A percentile compares a stretch with the other conserved stretches of the same genome.
These are phyloP conservation scores for Calameuta filiformis DNA, from an alignment of 2,888 invertebrate species.

Conservation along the genomic window DNA sequence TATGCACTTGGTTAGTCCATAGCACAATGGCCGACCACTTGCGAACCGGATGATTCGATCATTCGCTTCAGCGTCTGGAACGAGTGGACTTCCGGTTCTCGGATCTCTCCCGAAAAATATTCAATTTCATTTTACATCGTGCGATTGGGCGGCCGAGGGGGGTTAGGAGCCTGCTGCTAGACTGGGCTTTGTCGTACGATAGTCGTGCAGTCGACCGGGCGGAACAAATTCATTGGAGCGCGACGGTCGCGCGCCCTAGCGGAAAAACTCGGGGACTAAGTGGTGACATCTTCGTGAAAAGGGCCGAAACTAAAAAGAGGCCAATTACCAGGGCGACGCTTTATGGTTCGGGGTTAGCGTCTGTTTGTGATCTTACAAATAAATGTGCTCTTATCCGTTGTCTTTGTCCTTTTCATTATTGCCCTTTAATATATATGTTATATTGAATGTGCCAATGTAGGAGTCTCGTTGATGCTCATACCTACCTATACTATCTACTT, in stretches of 20 bases:
- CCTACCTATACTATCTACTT: background rate
- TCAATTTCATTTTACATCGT: background rate
- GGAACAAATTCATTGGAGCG: background rate
- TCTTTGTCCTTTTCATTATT: background rate
- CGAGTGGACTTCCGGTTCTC: background rate
- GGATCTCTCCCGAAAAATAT: background rate
- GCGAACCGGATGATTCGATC: background rate
- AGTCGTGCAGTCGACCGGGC: background rate
- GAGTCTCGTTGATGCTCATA: background rate
- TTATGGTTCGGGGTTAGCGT: background rate
- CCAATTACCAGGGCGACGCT: background rate
- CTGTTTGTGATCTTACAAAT: background rate
- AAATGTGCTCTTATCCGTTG: background rate
- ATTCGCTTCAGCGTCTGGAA: background rate
- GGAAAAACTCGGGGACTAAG: background rate
- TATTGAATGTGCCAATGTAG: background rate
- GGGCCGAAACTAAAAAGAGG: background rate
- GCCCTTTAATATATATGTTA: background rate
- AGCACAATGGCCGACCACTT: background rate
- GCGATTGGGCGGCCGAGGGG: background rate
- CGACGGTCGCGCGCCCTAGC: background rate
- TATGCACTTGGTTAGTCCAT: background rate
- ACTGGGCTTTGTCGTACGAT: background rate
- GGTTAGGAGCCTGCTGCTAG: background rate
- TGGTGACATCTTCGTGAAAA: background rate